Evolutionary conservation across 2,113 vertebrate genomes (phyloP).

Genomic region (Chaetorhynchus papuensis): DNA sequence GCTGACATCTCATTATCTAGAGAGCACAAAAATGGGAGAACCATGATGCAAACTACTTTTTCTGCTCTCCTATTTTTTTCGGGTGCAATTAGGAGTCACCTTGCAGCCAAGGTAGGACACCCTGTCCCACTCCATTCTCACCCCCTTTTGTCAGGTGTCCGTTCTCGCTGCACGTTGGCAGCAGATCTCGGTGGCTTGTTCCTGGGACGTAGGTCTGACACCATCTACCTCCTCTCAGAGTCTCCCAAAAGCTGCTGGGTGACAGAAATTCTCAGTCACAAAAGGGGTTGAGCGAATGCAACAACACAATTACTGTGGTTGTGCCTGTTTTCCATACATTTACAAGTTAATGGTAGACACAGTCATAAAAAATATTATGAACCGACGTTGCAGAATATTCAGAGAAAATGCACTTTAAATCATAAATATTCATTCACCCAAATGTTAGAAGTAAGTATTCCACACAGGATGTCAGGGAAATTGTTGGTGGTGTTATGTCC

Average conservation of each 20-base stretch:
- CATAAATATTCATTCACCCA: background rate
- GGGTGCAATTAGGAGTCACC: background rate
- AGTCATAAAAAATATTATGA: background rate
- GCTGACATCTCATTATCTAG: background rate
- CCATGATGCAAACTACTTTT: background rate
- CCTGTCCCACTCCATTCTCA: background rate
- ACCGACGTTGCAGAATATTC: background rate
- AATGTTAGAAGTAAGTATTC: background rate
- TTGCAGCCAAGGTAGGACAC: background rate
- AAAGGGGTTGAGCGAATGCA: background rate
- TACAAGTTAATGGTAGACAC: background rate
- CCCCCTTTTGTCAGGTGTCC: background rate
- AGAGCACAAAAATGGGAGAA: background rate
- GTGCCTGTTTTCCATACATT: background rate
- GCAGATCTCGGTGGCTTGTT: background rate
- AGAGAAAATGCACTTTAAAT: background rate
- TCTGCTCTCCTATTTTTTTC: background rate
- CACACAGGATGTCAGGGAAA: background rate
- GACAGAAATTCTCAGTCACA: background rate
- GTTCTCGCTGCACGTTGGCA: rapidly evolving
- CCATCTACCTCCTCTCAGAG: background rate
- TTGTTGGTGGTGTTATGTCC: background rate
- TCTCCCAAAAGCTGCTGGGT: background rate
- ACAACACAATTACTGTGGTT: background rate
- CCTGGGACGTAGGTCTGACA: background rate